Conservation (phyloP, 1,140 invertebrate species). For the Pomacea maculata region DNA sequence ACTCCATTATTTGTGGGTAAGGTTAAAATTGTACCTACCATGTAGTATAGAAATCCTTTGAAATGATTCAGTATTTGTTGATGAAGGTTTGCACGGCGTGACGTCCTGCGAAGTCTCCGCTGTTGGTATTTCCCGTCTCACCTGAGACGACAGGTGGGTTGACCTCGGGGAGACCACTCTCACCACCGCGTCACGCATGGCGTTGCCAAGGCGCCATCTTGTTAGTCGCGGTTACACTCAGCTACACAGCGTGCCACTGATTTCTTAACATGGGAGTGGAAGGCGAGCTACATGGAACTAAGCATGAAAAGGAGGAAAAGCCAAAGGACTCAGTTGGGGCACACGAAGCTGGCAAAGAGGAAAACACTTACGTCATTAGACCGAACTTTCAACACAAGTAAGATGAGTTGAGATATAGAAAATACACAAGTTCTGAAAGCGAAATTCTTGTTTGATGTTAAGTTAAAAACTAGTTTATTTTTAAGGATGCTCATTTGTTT, state of each 20-base stretch:
- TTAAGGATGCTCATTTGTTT: too few relatives aligned
- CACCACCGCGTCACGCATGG: neutral
- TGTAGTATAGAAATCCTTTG: too few relatives aligned
- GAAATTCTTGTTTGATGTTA: too few relatives aligned
- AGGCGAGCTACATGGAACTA: neutral
- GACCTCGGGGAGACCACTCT: slow-evolving; percentile 7
- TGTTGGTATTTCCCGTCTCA: slow-evolving; percentile 8
- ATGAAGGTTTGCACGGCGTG: too few relatives aligned
- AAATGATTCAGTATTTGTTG: too few relatives aligned
- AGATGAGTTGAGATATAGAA: slow-evolving; percentile 1
- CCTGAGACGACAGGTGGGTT: slow-evolving; percentile 20
- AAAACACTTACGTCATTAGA: slow-evolving; percentile 56
- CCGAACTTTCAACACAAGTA: slow-evolving; percentile 58
- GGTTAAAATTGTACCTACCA: too few relatives aligned
- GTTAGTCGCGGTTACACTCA: neutral
- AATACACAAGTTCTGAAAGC: too few relatives aligned
- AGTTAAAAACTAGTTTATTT: too few relatives aligned
- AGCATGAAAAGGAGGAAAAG: neutral
- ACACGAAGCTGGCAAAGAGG: slow-evolving; percentile 4
- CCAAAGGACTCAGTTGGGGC: neutral
- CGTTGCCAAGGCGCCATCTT: slow-evolving; percentile 23
- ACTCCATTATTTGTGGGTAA: too few relatives aligned
- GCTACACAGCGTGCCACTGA: neutral
- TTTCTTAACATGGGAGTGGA: slow-evolving; percentile 1
- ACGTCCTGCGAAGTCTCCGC: too few relatives aligned